Base-by-base conservation (phyloP, 2,888 invertebrate species). In the Nemotelus pantherinus region DNA sequence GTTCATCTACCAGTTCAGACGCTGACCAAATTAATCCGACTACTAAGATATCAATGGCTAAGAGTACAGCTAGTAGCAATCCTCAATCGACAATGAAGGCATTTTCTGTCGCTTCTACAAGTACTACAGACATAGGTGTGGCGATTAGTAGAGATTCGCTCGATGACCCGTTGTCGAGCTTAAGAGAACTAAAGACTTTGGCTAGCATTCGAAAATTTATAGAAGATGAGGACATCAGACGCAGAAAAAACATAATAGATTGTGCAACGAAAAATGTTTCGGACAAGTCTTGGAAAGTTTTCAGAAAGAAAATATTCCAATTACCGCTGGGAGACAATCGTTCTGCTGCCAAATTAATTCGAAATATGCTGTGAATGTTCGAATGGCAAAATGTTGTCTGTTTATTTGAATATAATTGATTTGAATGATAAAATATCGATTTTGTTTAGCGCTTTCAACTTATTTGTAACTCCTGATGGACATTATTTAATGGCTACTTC, bases 251-350 rank as follows among this genome's bases (percentile, higher is more conserved):
- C 2, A 68, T 83, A 0, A 78, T 79, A 0, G 79, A 58, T 4
- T 84, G 84, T 10, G 6, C 82, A 0, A 86, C 85, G 2, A 83
- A 81, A 47, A 50, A 81, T 7, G 82, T 87, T 44, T 77, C 83
- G 25, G 82, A 83, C 44, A 83, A 85, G 50, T 85, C 85, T 70
- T 86, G 87, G 87, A 84, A 48, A 77, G 84, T 1, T 83, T 86
- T 10, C 82, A 83, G 44, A 82, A 83, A 10, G 85, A 84, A 80
- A 44, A 85, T 2, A 79, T 82, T 74, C 72, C 81, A 5, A 83
- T 82, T 50, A 83, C 85, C 41, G 78, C 80, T 2, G 80, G 81
- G 25, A 84, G 85, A 68, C 43, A 74, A 74, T 48, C n/a, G 74
- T 3, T 48, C 74, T 2, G 85, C 85, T 3, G 78, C 85, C 2